These are phyloP conservation scores for Seira ritae DNA, from an alignment of 2,888 invertebrate species.

Conservation along the genomic window DNA sequence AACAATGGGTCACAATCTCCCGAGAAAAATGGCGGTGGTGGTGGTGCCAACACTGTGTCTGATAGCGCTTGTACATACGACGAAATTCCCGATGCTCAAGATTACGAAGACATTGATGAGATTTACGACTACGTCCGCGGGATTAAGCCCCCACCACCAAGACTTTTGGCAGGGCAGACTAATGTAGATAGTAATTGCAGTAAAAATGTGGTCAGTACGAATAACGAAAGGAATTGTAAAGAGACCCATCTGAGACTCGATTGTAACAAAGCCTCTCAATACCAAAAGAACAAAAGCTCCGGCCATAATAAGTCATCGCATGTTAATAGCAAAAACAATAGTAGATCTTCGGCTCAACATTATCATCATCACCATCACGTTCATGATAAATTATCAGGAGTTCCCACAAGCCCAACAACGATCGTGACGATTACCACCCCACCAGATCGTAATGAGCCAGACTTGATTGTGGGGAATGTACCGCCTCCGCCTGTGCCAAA, in stretches of 20 bases:
- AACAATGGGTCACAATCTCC: constrained; percentile 76
- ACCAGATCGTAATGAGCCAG: constrained; percentile 52
- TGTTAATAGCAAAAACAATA: constrained; percentile 52
- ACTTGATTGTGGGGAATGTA: constrained; percentile 69
- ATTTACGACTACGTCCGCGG: constrained; percentile 97
- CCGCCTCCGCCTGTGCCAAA: constrained; percentile 75
- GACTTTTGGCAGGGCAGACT: constrained; percentile 27
- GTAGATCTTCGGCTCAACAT: constrained; percentile 41
- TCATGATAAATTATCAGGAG: constrained; percentile 59
- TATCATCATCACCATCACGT: constrained; percentile 34
- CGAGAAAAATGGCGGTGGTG: constrained; percentile 80
- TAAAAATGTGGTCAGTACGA: constrained; percentile 40
- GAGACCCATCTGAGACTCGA: constrained; percentile 47
- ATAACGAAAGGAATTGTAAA: constrained; percentile 48
- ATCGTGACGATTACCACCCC: constrained; percentile 58
- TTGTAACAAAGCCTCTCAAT: constrained; percentile 55
- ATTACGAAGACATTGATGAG: constrained; percentile 97
- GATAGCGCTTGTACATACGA: constrained; percentile 40
- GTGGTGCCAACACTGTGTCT: constrained; percentile 76
- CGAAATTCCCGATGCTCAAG: constrained; percentile 78
- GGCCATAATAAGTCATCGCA: constrained; percentile 40
- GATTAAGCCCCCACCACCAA: constrained; percentile 87
- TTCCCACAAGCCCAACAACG: constrained; percentile 57
- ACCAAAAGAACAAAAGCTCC: constrained; percentile 45
- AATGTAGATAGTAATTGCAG: constrained; percentile 29